Conservation (phyloP, 2,113 vertebrate species). For the Astur gentilis region DNA sequence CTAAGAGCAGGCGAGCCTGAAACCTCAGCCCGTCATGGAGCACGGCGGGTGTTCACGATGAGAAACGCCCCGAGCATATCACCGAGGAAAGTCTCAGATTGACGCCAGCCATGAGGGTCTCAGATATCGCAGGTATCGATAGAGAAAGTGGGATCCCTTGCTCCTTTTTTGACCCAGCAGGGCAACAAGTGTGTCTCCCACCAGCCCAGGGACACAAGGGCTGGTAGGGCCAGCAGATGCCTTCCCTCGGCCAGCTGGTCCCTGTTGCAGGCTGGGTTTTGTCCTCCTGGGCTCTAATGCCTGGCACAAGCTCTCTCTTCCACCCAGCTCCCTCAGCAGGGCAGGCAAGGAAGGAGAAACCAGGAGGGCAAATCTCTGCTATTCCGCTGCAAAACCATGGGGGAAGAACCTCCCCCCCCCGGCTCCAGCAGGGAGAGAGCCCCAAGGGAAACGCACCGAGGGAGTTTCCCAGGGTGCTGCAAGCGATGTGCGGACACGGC, state of each 20-base stretch:
- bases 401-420: not conserved
- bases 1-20: accelerated
- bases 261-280: not conserved
- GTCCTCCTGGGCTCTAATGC: not conserved
- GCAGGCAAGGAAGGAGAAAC: not conserved
- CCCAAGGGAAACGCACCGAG: not conserved
- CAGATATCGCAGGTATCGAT: accelerated
- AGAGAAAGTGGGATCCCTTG: accelerated
- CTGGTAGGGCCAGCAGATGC: not conserved
- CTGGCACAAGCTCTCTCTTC: not conserved
- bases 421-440: not conserved
- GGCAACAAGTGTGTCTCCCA: accelerated
- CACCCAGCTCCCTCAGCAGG: accelerated
- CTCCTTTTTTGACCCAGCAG: not conserved
- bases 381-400: accelerated
- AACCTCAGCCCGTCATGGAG: accelerated
- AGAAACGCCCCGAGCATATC: not conserved
- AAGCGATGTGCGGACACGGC: accelerated
- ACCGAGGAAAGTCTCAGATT: accelerated
- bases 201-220: not conserved
- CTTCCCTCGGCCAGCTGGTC: not conserved
- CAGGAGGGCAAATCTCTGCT: not conserved
- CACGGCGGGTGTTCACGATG: accelerated
- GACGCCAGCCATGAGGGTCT: not conserved
- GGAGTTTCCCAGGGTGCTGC: not conserved